Evolutionary conservation across 2,888 invertebrate genomes (phyloP), one percentile per base, ranked within the genome.

Genomic region (Pammene fasciana): DNA sequence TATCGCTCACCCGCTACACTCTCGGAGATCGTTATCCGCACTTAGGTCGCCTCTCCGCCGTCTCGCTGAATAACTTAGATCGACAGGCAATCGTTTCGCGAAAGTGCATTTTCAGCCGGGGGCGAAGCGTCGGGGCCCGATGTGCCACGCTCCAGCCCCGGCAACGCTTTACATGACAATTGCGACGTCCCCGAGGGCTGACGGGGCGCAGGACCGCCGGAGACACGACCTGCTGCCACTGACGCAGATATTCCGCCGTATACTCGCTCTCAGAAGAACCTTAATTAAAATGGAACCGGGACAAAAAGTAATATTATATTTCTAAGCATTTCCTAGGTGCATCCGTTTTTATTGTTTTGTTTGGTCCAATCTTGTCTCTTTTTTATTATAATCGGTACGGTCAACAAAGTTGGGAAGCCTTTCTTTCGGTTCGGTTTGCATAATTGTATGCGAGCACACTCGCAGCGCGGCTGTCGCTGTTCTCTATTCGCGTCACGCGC

Each of bases 101-200:
- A 89, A 90, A 92, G 91, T 91, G 91, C 90, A 92, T 88, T 92
- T 91, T 87, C 85, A 82, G 90, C 92, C 89, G 75, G 83, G 82
- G 90, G 90, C 89, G 80, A 81, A 78, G 78, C 78, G 75, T 46
- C 67, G 61, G 67, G 78, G 78, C 79, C 76, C 82, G 80, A 79
- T 78, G 79, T 80, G 81, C 79, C 81, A 78, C 82, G 81, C 80
- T 85, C 80, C 79, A 79, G 80, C 79, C 82, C 82, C 82, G 81
- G 82, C 84, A 77, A 83, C 84, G 86, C 84, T 90, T 89, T 89
- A 90, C 89, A 90, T 90, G 89, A 90, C 90, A 90, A 91, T 90
- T 88, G 87, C 85, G 75, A 85, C 80, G 84, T 88, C 89, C 87
- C 89, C 78, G 77, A 82, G 88, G 87, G 78, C 46, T 45, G 75